phyloP scores from a whole-genome alignment of 2,888 invertebrate genomes.

The Zaprionus obscuricornis region DNA sequence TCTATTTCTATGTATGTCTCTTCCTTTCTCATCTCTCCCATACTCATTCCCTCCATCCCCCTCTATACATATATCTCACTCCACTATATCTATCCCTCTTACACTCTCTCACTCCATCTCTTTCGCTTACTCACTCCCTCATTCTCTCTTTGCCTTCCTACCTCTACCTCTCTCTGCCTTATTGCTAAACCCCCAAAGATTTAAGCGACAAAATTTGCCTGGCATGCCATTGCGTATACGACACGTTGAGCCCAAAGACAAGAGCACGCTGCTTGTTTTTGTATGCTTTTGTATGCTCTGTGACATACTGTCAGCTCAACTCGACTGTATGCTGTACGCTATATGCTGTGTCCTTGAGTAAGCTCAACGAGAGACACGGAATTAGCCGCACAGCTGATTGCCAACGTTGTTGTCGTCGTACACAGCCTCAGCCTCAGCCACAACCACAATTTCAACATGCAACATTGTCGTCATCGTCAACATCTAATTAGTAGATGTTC shows the following conservation, averaged over 20 bases:
- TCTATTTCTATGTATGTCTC: too few species aligned
- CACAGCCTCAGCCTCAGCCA: too few species aligned
- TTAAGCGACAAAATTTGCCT: conserved; percentile 26
- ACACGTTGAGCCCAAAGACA: conserved; percentile 15
- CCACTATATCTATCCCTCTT: too few species aligned
- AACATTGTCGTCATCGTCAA: too few species aligned
- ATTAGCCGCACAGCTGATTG: conserved; percentile 45
- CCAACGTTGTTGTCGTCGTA: conserved; percentile 25
- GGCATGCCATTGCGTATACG: conserved; percentile 36
- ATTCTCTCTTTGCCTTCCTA: conserved; percentile 29
- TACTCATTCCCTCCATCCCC: too few species aligned
- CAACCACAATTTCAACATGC: too few species aligned
- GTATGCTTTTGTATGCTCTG: conserved; percentile 2
- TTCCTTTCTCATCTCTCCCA: too few species aligned
- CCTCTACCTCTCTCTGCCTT: too few species aligned
- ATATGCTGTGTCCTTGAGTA: too few species aligned
- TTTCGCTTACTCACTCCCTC: conserved; percentile 2
- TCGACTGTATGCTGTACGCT: too few species aligned
- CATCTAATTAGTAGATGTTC: conserved; percentile 44
- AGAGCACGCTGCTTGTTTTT: background rate
- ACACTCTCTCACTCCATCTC: background rate
- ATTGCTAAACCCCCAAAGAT: conserved; percentile 48
- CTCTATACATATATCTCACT: too few species aligned
- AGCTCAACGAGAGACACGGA: conserved; percentile 10
- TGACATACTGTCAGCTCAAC: conserved; percentile 13